Percentiles rank a stretch among this genome's conserved stretches.
Evolutionary conservation across 2,888 invertebrate genomes (phyloP).

Genomic region (Chrysolina haemoptera): DNA sequence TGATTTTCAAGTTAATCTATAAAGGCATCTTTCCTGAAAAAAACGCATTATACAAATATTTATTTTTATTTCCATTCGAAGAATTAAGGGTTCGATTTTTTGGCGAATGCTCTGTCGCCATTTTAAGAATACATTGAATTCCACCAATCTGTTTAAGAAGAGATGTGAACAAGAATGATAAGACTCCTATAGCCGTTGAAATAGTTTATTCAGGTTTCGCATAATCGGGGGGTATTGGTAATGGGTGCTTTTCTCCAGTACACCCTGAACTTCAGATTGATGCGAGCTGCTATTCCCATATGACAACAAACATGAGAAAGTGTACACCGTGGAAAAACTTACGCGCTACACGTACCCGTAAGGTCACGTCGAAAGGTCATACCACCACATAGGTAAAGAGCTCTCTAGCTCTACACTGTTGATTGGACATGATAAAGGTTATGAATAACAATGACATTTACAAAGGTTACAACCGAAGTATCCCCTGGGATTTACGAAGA

Average conservation of each 20-base stretch:
- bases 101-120: too few relatives aligned
- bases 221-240: too few relatives aligned
- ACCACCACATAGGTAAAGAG: slow-evolving; percentile 55
- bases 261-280: background rate
- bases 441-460: slow-evolving; percentile 53
- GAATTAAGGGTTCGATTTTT: too few relatives aligned
- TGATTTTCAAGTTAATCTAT: too few relatives aligned
- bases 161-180: too few relatives aligned
- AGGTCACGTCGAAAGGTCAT: slow-evolving; percentile 56
- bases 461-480: slow-evolving; percentile 48
- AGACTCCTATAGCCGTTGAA: too few relatives aligned
- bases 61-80: too few relatives aligned
- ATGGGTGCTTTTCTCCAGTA: background rate
- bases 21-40: too few relatives aligned
- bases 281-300: slow-evolving; percentile 20
- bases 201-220: too few relatives aligned
- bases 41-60: too few relatives aligned
- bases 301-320: slow-evolving; percentile 37
- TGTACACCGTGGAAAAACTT: slow-evolving; percentile 33
- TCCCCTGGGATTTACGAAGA: slow-evolving; percentile 10
- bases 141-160: too few relatives aligned
- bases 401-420: slow-evolving; percentile 47
- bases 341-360: slow-evolving; percentile 44
- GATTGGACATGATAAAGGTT: slow-evolving; percentile 57
- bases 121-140: too few relatives aligned